phyloP scores from a whole-genome alignment of 2,888 invertebrate species.

The Nesidiocoris tenuis region DNA sequence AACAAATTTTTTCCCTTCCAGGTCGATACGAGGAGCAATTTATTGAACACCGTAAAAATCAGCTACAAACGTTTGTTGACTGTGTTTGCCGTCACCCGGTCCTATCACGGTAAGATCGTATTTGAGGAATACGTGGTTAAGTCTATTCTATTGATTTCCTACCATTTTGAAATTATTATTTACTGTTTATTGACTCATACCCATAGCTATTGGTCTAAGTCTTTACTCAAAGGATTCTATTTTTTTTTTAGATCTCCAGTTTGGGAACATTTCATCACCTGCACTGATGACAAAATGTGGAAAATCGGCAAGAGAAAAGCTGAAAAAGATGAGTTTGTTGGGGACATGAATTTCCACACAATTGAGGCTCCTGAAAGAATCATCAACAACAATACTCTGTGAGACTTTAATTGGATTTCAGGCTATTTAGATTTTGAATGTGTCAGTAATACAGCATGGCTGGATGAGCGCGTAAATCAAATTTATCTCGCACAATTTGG shows the following conservation, averaged over 20 bases:
- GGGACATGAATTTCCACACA: conserved; percentile 87
- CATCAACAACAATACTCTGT: conserved; percentile 59
- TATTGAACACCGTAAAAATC: conserved; percentile 89
- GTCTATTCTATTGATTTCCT: too few species aligned
- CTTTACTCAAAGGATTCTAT: too few species aligned
- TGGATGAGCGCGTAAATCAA: too few species aligned
- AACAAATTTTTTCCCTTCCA: too few species aligned
- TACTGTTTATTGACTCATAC: too few species aligned
- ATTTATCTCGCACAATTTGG: too few species aligned
- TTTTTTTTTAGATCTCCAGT: conserved; percentile 67
- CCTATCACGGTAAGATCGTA: conserved; percentile 66
- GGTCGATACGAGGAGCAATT: conserved; percentile 96
- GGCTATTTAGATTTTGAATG: too few species aligned
- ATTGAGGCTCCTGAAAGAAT: conserved; percentile 81
- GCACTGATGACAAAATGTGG: conserved; percentile 97
- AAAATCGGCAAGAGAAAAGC: conserved; percentile 93
- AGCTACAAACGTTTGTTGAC: conserved; percentile 94
- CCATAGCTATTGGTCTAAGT: too few species aligned
- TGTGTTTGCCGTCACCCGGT: conserved; percentile 97
- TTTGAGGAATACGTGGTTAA: too few species aligned
- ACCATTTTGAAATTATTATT: too few species aligned
- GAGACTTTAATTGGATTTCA: conserved; percentile 54
- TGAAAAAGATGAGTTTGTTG: conserved; percentile 87
- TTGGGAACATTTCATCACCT: conserved; percentile 95
- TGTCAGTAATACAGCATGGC: too few species aligned